Base-by-base conservation (phyloP, 2,888 invertebrate genomes). In the Anoplius nigerrimus region DNA sequence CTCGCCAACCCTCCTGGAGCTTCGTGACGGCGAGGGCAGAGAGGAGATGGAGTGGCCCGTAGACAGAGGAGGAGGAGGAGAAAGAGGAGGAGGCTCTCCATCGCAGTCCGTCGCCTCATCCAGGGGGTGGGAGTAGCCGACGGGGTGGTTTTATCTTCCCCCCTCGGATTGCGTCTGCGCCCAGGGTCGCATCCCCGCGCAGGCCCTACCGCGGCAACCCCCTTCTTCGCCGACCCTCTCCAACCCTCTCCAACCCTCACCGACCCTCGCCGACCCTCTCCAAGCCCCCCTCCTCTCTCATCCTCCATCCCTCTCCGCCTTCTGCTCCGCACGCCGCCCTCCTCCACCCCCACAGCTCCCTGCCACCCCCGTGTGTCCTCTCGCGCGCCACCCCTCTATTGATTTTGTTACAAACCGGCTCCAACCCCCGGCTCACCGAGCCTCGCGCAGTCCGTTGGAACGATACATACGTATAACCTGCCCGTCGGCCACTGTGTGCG, bases 101-200 rank as follows among this genome's bases (percentile, higher is more conserved):
- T 88, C 84, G 86, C 87, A 86, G 86, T 84, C 87, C 84, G 84
- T 86, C 90, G 90, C 91, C 90, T 90, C 90, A 88, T 82, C 77
- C 68, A 88, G 88, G 76, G 81, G 89, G 89, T 88, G 88, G 87
- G 75, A 79, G 78, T 79, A 79, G 78, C 75, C 84, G 87, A 88
- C 70, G 68, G 68, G 69, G 88, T 89, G 88, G 89, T 89, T 90
- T 91, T 90, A 80, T 81, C 79, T 80, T 90, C 91, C 90, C 90
- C 90, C 89, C 89, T 90, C 90, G 55, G 60, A 69, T 62, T 62
- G 79, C 86, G 84, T 84, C 64, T 79, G 86, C 84, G 84, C 78
- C 59, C 5, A 22, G 52, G 62, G 71, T 69, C 71, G 77, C 78
- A 79, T 76, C 81, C 78, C 72, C 80, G 77, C 72, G 70, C 71